Conservation (phyloP, 2,888 invertebrate genomes). For the Xestobium rufovillosum region DNA sequence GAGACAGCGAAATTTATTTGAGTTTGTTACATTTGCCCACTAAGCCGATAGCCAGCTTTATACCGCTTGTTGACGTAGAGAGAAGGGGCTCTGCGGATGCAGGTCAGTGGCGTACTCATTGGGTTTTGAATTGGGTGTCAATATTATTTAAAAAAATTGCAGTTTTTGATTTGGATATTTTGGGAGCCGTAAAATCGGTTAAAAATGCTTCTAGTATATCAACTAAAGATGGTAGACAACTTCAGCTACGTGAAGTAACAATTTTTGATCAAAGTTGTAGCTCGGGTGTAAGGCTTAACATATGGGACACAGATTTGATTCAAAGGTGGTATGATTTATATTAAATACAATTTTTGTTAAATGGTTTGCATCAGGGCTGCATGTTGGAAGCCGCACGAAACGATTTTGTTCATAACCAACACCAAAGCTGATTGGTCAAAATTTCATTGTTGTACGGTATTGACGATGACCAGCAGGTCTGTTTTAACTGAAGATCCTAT, state of each 20-base stretch:
- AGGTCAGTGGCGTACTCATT: slow-evolving; percentile 1
- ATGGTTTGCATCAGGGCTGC: slow-evolving; percentile 44
- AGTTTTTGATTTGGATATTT: slow-evolving; percentile 56
- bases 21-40: slow-evolving; percentile 57
- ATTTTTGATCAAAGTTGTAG: slow-evolving; percentile 57
- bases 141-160: no score
- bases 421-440: slow-evolving; percentile 54
- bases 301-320: slow-evolving; percentile 68
- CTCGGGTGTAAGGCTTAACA: slow-evolving; percentile 51
- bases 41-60: slow-evolving; percentile 51
- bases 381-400: slow-evolving; percentile 60
- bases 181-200: slow-evolving; percentile 60
- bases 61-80: slow-evolving; percentile 50
- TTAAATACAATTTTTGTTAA: slow-evolving; percentile 8
- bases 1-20: slow-evolving; percentile 44
- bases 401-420: slow-evolving; percentile 66
- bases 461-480: slow-evolving; percentile 47
- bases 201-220: slow-evolving; percentile 55
- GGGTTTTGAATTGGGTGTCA: neutral
- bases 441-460: slow-evolving; percentile 46
- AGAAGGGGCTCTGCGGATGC: slow-evolving; percentile 37
- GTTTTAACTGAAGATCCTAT: slow-evolving; percentile 69
- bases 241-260: slow-evolving; percentile 57
- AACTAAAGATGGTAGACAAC: slow-evolving; percentile 51
- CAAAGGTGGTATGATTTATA: slow-evolving; percentile 42